phyloP scores from a whole-genome alignment of 2,888 invertebrate species.

The Lithophane leautieri region DNA sequence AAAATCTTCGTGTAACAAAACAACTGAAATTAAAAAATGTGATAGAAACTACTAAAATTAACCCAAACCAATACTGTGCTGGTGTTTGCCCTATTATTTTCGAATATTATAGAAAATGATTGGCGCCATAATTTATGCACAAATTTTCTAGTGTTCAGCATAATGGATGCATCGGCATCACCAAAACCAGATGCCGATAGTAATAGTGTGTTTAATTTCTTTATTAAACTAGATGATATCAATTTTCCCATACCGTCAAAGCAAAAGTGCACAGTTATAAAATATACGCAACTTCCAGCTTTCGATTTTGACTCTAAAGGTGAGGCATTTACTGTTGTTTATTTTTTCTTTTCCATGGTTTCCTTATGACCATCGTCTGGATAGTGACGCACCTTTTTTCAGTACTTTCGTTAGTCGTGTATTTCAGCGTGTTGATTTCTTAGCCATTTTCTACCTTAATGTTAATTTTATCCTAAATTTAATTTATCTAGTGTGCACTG shows the following conservation, averaged over 20 bases:
- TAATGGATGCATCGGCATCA: constrained; percentile 86
- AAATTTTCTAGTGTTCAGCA: constrained; percentile 67
- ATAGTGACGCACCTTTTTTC: constrained; percentile 33
- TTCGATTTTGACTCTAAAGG: constrained; percentile 79
- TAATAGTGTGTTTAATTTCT: constrained; percentile 75
- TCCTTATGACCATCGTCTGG: constrained; percentile 20
- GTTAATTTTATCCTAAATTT: not conserved
- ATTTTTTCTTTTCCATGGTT: constrained; percentile 24
- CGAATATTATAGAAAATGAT: constrained; percentile 51
- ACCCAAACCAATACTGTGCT: constrained; percentile 47
- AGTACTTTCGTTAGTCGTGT: not conserved
- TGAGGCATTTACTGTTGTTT: constrained; percentile 64
- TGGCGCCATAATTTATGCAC: constrained; percentile 54
- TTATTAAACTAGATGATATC: constrained; percentile 74
- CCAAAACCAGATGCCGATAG: constrained; percentile 74
- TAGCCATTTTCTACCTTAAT: not conserved
- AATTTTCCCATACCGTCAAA: constrained; percentile 70
- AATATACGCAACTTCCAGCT: constrained; percentile 85
- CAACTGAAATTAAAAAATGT: constrained; percentile 70
- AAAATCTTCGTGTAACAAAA: constrained; percentile 49
- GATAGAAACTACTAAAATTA: constrained; percentile 62
- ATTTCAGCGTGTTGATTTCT: not conserved
- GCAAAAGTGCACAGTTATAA: constrained; percentile 79
- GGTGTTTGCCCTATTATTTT: constrained; percentile 36
- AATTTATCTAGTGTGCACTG: not conserved